Evolutionary conservation across 2,113 vertebrate genomes (phyloP), one percentile per base, ranked within the genome.

Genomic region (Dicrurus megarhynchus): DNA sequence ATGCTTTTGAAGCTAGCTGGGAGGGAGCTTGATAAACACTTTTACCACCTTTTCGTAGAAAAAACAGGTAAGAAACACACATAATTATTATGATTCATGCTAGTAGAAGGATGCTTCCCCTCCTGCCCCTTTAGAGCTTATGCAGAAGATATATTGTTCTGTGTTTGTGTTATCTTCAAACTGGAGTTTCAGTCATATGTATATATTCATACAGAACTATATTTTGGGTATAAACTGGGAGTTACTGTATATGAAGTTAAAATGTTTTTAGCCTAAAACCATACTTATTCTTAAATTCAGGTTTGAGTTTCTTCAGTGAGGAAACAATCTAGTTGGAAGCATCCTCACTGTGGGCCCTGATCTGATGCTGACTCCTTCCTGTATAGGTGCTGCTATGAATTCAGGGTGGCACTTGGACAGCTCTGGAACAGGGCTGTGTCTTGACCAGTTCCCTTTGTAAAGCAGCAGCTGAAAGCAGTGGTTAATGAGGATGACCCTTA

Each of bases 1-100:
- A 55, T 95, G 73, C 94, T 93, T 96, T 97, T 96, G 94, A 89
- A 96, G 90, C 91, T 97, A 97, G 77, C 96, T 97, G 94, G 68
- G 88, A 96, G 95, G 96, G 94, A 96, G 50, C 84, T 87, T 97
- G 95, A 90, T 96, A 96, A 89, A 83, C 95, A 94, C 86, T 95
- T 90, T 87, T 76, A 60, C 55, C 95, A 93, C 42, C 93, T 95
- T 97, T 92, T 76, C 90, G 1, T 95, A 92, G 64, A 82, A 94
- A 89, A 95, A 90, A 11, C 90, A 97, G 97, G 96, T 97, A 97
- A 97, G 96, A 92, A 95, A 92, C 15, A 9, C 41, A 49, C 10
- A 7, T 84, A 75, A 92, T 37, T 89, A 19, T 93, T 92, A 20
- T 9, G 15, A 57, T 95, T 92, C 16, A 8, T 84, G 11, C 70